Evolutionary conservation across 2,113 vertebrate genomes (phyloP), one percentile per base, ranked within the genome.

Genomic region (Vicugna pacos): DNA sequence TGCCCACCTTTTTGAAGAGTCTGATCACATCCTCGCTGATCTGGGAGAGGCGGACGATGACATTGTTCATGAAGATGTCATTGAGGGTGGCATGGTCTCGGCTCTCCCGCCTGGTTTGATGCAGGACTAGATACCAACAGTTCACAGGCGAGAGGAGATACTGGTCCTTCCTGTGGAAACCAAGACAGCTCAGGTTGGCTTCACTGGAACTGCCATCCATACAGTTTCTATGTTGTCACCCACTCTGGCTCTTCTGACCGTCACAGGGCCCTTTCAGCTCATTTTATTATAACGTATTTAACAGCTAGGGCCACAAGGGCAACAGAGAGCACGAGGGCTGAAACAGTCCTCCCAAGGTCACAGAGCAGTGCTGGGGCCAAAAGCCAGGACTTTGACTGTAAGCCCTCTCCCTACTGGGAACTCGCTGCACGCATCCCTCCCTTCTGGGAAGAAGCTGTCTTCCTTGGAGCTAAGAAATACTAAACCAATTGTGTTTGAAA

Each of bases 21-120:
- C 99, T 98, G 98, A 99, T 99, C 98, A 99, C 99, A 98, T 99
- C 99, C 97, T 99, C 99, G 0, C 99, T 99, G 98, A 99, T 99
- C 96, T 99, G 99, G 0, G 99, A 99, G 94, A 99, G 99, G 12
- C 99, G 99, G 26, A 99, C 99, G 10, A 99, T 99, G 98, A 99
- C 99, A 52, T 99, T 99, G 99, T 99, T 99, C 98, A 99, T 99
- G 98, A 99, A 99, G 98, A 99, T 99, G 98, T 99, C 99, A 0
- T 99, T 99, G 87, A 99, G 99, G 6, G 99, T 99, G 97, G 99
- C 99, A 0, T 99, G 99, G 98, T 99, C 99, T 42, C 99, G 98
- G 99, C 99, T 99, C 98, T 99, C 99, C 28, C 99, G 98, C 4
- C 99, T 98, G 2, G 99, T 99, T 98, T 99, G 99, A 2, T 99